These are phyloP conservation scores for Coleophora flavipennella DNA, from an alignment of 2,888 invertebrate genomes.

Conservation along the genomic window DNA sequence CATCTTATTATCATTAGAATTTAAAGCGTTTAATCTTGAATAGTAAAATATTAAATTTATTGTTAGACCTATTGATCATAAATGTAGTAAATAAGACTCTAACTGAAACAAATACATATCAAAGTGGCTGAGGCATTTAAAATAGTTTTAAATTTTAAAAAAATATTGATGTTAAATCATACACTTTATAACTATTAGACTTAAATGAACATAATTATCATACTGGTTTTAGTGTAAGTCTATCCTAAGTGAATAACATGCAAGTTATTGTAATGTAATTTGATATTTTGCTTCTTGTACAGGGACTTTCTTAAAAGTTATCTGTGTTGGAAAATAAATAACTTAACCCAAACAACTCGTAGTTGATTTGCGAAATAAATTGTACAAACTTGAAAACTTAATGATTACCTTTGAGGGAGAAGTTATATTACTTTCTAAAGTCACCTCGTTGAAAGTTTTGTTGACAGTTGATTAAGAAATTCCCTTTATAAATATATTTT, in stretches of 20 bases:
- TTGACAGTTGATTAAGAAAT: conserved; percentile 9
- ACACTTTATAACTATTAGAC: conserved; percentile 17
- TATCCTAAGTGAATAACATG: conserved; percentile 7
- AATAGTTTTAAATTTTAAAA: conserved; percentile 26
- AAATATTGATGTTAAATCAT: conserved; percentile 50
- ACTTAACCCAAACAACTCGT: too few relatives aligned
- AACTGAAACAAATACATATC: conserved; percentile 68
- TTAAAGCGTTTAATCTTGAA: conserved; percentile 49
- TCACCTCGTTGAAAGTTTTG: conserved; percentile 16
- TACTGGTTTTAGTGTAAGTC: conserved; percentile 15
- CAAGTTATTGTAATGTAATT: conserved; percentile 19
- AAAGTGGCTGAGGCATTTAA: conserved; percentile 71
- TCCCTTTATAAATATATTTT: conserved; percentile 3
- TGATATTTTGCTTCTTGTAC: conserved; percentile 17
- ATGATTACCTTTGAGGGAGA: too few relatives aligned
- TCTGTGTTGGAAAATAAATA: too few relatives aligned
- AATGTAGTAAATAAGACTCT: conserved; percentile 42
- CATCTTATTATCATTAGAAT: conserved; percentile 26
- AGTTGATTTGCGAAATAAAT: too few relatives aligned
- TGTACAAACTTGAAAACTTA: too few relatives aligned
- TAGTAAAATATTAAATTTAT: conserved; percentile 22
- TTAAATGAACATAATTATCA: conserved; percentile 34
- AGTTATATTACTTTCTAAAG: too few relatives aligned
- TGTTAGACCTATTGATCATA: conserved; percentile 20
- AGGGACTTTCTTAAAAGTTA: too few relatives aligned